Percentiles rank a stretch among this genome's conserved stretches.
These are phyloP conservation scores for Euura lappo DNA, from an alignment of 1,140 invertebrate genomes.

Conservation along the genomic window DNA sequence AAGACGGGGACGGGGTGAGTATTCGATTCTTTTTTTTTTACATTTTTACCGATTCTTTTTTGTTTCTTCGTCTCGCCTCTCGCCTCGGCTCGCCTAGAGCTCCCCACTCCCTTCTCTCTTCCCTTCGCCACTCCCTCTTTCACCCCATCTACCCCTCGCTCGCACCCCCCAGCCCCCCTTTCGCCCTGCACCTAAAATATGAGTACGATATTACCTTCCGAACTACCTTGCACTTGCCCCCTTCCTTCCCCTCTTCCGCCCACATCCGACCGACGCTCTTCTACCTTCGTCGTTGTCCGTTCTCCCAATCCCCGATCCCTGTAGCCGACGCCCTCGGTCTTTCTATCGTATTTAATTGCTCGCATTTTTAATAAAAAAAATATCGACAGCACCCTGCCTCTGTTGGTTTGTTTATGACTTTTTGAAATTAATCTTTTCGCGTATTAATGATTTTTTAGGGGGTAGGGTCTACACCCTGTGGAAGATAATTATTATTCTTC, in stretches of 20 bases:
- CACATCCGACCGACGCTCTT: background rate
- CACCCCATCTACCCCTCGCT: slow-evolving; percentile 23
- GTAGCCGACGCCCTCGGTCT: slow-evolving; percentile 19
- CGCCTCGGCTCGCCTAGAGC: slow-evolving; percentile 26
- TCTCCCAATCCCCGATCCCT: slow-evolving; percentile 26
- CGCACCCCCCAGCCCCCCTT: slow-evolving; percentile 24
- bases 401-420: slow-evolving; percentile 50
- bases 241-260: background rate
- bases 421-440: background rate
- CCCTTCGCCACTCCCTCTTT: slow-evolving; percentile 14
- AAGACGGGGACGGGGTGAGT: background rate
- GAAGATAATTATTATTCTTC: too few species aligned
- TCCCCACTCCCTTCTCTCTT: slow-evolving; percentile 17
- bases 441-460: too few species aligned
- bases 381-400: slow-evolving; percentile 51
- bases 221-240: slow-evolving; percentile 27
- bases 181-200: slow-evolving; percentile 43
- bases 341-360: slow-evolving; percentile 55
- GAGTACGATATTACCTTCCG: slow-evolving; percentile 47
- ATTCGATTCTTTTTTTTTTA: slow-evolving; percentile 14
- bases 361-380: slow-evolving; percentile 61
- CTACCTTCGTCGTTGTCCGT: background rate
- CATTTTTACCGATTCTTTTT: slow-evolving; percentile 24
- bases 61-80: slow-evolving; percentile 9
- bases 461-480: too few species aligned